Evolutionary conservation across 2,797 vertebrate genomes (phyloP).

Genomic region (Sebastes kiyomatsui): DNA sequence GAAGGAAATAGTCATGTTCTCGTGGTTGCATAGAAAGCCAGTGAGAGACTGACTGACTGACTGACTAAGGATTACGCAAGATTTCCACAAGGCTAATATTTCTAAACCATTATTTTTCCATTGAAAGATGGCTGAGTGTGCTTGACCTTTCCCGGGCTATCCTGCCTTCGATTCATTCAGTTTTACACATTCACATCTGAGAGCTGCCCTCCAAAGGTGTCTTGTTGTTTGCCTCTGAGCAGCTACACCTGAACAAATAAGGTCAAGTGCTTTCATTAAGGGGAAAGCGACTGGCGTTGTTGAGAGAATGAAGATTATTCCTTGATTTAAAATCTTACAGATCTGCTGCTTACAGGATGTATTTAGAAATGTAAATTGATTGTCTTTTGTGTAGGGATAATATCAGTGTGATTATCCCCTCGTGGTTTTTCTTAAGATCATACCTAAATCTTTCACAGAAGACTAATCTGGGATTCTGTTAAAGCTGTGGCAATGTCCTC

Average conservation of each 20-base stretch:
- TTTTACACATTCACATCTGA: neutral
- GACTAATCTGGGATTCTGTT: neutral
- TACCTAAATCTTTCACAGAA: neutral
- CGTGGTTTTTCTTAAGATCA: neutral
- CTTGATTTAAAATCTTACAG: neutral
- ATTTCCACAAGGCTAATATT: neutral
- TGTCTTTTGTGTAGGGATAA: neutral
- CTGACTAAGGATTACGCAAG: neutral
- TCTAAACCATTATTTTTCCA: neutral
- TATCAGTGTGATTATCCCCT: neutral
- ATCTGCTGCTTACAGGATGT: neutral
- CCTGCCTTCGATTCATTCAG: neutral
- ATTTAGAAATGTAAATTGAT: neutral
- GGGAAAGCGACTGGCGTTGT: neutral
- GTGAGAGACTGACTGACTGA: neutral
- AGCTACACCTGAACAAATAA: neutral
- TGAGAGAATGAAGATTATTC: neutral
- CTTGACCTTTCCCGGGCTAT: neutral
- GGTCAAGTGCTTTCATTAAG: neutral
- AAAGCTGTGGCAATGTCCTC: neutral
- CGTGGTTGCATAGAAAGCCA: conserved; percentile 11
- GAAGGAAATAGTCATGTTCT: conserved; percentile 29
- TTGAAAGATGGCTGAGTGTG: neutral
- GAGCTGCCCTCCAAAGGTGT: neutral
- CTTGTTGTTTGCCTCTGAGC: neutral